Conservation (phyloP, 2,113 vertebrate genomes). For the Myocastor coypus region DNA sequence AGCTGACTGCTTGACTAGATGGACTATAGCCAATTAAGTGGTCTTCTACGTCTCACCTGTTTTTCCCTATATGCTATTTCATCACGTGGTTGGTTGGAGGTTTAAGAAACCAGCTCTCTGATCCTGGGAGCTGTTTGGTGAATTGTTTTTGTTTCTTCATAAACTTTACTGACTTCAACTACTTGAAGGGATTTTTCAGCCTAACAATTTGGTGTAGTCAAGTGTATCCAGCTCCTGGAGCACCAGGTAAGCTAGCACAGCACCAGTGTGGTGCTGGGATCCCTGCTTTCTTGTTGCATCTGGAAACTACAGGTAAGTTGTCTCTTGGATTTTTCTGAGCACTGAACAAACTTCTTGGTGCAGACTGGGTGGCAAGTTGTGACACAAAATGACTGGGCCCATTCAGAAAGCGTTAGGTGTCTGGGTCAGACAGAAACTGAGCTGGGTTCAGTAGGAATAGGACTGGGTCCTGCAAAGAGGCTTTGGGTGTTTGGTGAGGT, state of each 20-base stretch:
- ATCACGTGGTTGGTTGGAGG: too few species aligned
- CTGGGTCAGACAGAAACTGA: not conserved
- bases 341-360: not conserved
- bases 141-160: not conserved
- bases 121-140: not conserved
- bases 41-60: not conserved
- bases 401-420: not conserved
- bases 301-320: not conserved
- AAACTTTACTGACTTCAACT: not conserved
- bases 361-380: not conserved
- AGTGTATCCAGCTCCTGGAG: too few species aligned
- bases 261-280: fast-evolving
- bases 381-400: not conserved
- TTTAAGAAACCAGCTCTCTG: not conserved
- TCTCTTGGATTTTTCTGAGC: not conserved
- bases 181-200: not conserved
- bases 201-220: too few species aligned
- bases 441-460: not conserved
- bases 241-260: not conserved
- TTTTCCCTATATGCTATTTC: not conserved
- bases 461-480: not conserved
- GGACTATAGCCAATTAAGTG: not conserved
- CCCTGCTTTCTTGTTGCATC: not conserved
- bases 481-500: not conserved
- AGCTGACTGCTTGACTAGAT: not conserved